Base-by-base conservation (phyloP, 1,140 invertebrate genomes). In the Drosophila nigromelanica region DNA sequence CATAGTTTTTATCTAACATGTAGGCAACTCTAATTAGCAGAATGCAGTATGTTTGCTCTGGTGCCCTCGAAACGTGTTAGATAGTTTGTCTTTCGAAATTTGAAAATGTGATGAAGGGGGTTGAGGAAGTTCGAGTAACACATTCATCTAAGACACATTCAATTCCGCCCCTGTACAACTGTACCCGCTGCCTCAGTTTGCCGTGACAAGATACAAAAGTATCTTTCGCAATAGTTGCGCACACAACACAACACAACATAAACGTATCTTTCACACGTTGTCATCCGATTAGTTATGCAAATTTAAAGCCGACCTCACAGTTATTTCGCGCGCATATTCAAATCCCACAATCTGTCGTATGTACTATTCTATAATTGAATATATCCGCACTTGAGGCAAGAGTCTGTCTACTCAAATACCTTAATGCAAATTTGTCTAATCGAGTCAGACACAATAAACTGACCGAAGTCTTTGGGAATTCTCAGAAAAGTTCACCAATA, bases 341-440 rank as follows among this genome's bases (percentile, higher is more conserved):
- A 82, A 85, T 62, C 63, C 77, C 73, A 58, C 45, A 58, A 37
- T 72, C 54, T 47, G 33, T 74, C 71, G 64, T 67, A 60, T 67
- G 39, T 24, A 18, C 52, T 30, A 69, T 35, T 15, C 76, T 63
- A 68, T 87, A 89, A 87, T 87, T 87, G 82, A 87, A 79, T 87
- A 45, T 89, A 79, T 87, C 82, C 83, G 83, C 62, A 61, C 48
- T 59, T 30, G 39, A 15, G 50, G 60, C 40, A 59, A 59, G 64
- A 10, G 11, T 45, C 55, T 55, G 39, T 50, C 64, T 15, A 61
- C 56, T 33, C 30, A 69, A 39, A 45, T 62, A 42, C 27, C 42
- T 69, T 43, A 63, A 80, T 72, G 72, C 71, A 63, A 50, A 72
- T 50, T 11, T 4, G 42, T 39, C 24, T 11, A 6, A 14, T 42